Conservation (phyloP, 2,113 vertebrate species). For the Archilochus colubris region DNA sequence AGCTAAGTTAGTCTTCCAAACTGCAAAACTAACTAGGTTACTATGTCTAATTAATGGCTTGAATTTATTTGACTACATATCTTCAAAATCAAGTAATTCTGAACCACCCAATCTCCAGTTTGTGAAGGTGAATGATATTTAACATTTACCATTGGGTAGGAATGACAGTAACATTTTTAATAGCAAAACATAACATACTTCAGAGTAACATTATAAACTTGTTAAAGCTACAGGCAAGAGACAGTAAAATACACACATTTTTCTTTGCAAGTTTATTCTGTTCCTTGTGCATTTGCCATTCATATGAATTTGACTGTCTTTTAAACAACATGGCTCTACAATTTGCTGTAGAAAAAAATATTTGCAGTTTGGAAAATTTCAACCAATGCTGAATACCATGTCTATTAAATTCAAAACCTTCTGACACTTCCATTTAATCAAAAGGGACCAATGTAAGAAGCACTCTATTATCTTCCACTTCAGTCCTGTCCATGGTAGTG, state of each 20-base stretch:
- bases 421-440: neutral
- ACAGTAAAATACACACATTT: neutral
- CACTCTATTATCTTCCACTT: neutral
- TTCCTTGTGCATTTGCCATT: neutral
- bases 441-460: neutral
- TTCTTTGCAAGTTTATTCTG: neutral
- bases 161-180: neutral
- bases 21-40: neutral
- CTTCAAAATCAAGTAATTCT: neutral
- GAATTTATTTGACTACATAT: neutral
- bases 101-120: neutral
- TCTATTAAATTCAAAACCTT: neutral
- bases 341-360: neutral
- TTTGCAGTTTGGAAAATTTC: neutral
- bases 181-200: neutral
- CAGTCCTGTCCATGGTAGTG: neutral
- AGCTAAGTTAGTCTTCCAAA: neutral
- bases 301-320: neutral
- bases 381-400: neutral
- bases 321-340: neutral
- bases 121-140: neutral
- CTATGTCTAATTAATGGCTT: neutral
- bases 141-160: neutral
- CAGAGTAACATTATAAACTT: neutral
- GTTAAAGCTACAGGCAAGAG: neutral